Percentiles rank a stretch among this genome's conserved stretches.
Conservation (phyloP, 2,113 vertebrate genomes). For the Rhegmatorhina hoffmannsi region DNA sequence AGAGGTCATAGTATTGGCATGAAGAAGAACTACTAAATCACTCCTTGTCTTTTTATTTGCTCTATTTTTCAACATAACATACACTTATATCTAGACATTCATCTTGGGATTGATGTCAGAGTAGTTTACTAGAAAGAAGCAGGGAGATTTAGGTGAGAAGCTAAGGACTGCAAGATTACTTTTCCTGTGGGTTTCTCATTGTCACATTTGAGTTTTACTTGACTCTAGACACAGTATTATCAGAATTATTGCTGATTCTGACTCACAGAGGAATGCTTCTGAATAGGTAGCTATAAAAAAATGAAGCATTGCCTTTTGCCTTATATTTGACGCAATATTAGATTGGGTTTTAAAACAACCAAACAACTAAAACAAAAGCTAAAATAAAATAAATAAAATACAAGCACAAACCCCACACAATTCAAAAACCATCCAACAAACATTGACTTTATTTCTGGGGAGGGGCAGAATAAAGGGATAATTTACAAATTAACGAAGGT, state of each 20-base stretch:
- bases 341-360: background rate
- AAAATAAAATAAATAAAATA: background rate
- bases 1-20: background rate
- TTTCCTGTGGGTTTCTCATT: background rate
- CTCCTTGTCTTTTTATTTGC: background rate
- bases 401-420: fast-evolving
- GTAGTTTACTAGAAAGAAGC: background rate
- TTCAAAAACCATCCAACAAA: background rate
- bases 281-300: background rate
- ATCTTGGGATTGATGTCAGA: conserved; percentile 22
- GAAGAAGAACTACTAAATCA: conserved; percentile 24
- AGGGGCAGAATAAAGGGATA: background rate
- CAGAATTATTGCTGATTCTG: background rate
- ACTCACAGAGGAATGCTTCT: background rate
- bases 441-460: background rate
- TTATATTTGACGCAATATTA: background rate
- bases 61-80: conserved; percentile 23
- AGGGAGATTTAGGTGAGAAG: background rate
- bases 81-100: conserved; percentile 17
- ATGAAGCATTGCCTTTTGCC: background rate
- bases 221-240: background rate
- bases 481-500: background rate
- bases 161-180: background rate
- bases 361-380: background rate
- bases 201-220: conserved; percentile 8